phyloP scores from a whole-genome alignment of 1,140 invertebrate genomes.

The Adelges cooleyi region DNA sequence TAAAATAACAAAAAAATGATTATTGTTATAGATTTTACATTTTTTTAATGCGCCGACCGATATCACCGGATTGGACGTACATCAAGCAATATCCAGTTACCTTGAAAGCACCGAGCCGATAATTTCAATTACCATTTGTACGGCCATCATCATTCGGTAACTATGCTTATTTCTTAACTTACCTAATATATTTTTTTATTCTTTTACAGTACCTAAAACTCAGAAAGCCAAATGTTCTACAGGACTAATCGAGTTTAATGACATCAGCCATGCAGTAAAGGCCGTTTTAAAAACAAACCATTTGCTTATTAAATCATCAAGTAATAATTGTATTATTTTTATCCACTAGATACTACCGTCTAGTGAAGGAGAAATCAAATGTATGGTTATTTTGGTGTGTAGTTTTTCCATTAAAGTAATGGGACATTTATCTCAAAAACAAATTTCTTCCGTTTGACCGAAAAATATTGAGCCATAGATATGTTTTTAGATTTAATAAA shows the following conservation, averaged over 20 bases:
- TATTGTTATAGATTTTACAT: conserved; percentile 9
- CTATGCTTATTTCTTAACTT: no score
- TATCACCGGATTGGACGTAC: background rate
- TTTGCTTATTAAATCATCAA: background rate
- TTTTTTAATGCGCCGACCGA: conserved; percentile 18
- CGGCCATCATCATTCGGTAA: background rate
- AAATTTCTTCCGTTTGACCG: no score
- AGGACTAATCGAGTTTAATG: background rate
- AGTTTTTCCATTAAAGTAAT: no score
- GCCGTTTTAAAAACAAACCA: background rate
- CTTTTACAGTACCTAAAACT: conserved; percentile 4
- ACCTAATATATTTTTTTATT: background rate
- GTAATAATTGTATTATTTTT: no score
- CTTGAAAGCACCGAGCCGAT: background rate
- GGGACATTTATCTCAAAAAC: no score
- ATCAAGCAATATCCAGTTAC: background rate
- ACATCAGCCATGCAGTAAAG: background rate
- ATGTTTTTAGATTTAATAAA: no score
- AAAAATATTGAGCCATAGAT: no score
- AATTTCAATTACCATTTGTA: conserved; percentile 4
- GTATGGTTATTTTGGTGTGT: no score
- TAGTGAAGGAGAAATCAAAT: no score
- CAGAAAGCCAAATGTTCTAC: conserved; percentile 3
- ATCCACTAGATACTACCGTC: no score
- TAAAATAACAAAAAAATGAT: no score